Base-by-base conservation (phyloP, 2,888 invertebrate genomes). In the Amaurobius ferox region DNA sequence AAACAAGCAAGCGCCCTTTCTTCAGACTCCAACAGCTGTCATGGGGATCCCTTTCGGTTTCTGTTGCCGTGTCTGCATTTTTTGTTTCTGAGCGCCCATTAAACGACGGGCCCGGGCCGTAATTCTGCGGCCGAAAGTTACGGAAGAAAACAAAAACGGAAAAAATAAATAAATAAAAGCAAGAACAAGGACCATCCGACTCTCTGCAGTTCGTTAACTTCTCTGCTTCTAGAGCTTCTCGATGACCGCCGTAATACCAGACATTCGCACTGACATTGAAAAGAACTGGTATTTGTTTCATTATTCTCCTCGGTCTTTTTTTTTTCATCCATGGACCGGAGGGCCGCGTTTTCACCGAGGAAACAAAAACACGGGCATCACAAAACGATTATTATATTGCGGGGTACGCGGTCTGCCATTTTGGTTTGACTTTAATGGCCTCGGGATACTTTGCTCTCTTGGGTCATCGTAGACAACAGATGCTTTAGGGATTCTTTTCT, bases 311-410 rank as follows among this genome's bases (percentile, higher is more conserved):
- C 19, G 19, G 3, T 68, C 19, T n/a, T 66, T 19, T 44, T 77
- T 26, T 48, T 67, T 29, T 16, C 28, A 26, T 9, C 16, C 35
- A 9, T 9, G 19, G 29, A 30, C 70, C 62, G 72, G 62, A 35
- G 62, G 29, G 70, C 44, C 29, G 39, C 32, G 29, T 73, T 73
- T 71, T 71, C 73, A 35, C 28, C 28, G 2, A 26, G 67, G 74
- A 81, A 81, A 81, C 81, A 81, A 81, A 81, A 81, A 81, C 81
- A 74, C 35, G 62, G 74, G 55, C 62, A 70, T 44, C 74, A 81
- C 81, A 81, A 81, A 81, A 70, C 81, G 81, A 81, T 81, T 81
- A 81, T 81, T 81, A 74, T 80, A 73, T 66, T 71, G 79, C 55
- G 67, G 72, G 64, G 39, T 80, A 26, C 73, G 73, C 67, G 48